Evolutionary conservation across 2,888 invertebrate species (phyloP).

Genomic region (Heliconius sara): DNA sequence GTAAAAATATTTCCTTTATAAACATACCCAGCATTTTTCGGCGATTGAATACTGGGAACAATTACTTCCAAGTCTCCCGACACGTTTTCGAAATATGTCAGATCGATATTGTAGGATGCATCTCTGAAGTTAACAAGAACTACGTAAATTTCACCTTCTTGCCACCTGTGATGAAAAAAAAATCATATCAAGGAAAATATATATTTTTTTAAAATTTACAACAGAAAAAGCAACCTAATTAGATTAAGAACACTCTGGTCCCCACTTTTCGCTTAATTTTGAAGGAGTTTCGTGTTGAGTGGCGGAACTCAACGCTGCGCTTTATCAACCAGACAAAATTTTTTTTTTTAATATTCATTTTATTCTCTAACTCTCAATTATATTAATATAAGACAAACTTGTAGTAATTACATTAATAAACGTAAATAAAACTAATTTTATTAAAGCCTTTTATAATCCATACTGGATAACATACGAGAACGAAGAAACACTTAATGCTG

Average conservation of each 20-base stretch:
- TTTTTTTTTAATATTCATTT: no score
- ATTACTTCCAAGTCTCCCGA: conserved; percentile 74
- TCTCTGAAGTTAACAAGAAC: conserved; percentile 84
- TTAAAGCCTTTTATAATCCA: background rate
- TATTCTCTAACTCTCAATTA: no score
- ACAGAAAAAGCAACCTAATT: no score
- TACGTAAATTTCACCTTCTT: conserved; percentile 64
- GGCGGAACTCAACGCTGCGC: no score
- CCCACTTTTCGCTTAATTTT: no score
- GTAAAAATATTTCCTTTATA: no score
- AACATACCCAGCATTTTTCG: conserved; percentile 77
- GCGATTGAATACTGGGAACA: conserved; percentile 78
- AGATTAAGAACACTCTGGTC: no score
- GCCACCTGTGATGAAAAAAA: conserved; percentile 51
- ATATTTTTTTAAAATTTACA: no score
- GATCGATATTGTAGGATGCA: conserved; percentile 78
- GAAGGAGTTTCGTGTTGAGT: no score
- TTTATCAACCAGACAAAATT: no score
- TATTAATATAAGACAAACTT: background rate
- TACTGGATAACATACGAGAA: background rate
- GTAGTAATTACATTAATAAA: background rate
- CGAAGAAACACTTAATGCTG: conserved; percentile 38
- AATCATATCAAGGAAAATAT: no score
- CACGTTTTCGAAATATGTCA: conserved; percentile 79
- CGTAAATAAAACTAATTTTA: background rate